These are phyloP conservation scores for Eunapius fragilis DNA, from an alignment of 37 sponge, comb jelly and placozoan genomes.

Conservation along the genomic window DNA sequence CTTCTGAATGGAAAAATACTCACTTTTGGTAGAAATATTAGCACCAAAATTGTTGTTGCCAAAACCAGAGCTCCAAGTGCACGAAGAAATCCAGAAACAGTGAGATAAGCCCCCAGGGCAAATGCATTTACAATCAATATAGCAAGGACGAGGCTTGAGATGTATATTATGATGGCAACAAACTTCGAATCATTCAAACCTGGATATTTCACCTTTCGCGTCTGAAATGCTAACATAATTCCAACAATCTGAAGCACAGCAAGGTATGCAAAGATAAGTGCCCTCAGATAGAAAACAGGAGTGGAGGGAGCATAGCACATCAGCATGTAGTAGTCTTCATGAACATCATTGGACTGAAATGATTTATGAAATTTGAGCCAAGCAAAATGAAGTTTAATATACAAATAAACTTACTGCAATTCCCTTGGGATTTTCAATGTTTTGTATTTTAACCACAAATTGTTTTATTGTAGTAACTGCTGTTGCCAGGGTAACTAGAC, in stretches of 20 bases:
- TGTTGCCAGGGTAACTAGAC: neutral
- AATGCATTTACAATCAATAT: constrained; percentile 21
- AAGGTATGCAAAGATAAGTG: constrained; percentile 17
- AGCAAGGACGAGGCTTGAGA: constrained; percentile 22
- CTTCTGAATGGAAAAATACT: no score
- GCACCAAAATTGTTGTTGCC: constrained; percentile 15
- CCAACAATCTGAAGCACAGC: constrained; percentile 21
- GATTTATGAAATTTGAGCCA: no score
- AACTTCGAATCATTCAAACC: constrained; percentile 33
- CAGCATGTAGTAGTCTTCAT: constrained; percentile 2
- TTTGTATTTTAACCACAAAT: neutral
- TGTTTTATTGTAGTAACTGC: neutral
- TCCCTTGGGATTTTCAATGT: neutral
- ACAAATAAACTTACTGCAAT: neutral
- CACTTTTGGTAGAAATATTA: constrained; percentile 44
- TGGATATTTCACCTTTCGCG: constrained; percentile 12
- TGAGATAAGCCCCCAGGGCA: neutral
- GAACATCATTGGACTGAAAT: neutral
- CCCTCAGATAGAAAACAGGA: neutral
- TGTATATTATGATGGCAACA: constrained; percentile 33
- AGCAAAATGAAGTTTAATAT: neutral
- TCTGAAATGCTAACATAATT: constrained; percentile 33
- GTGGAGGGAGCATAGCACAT: neutral
- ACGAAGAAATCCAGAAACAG: constrained; percentile 2
- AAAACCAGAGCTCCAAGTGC: constrained; percentile 20